A percentile compares a stretch with the other conserved stretches of the same genome.
Evolutionary conservation across 2,888 invertebrate species (phyloP).

Genomic region (Junonia oenone): DNA sequence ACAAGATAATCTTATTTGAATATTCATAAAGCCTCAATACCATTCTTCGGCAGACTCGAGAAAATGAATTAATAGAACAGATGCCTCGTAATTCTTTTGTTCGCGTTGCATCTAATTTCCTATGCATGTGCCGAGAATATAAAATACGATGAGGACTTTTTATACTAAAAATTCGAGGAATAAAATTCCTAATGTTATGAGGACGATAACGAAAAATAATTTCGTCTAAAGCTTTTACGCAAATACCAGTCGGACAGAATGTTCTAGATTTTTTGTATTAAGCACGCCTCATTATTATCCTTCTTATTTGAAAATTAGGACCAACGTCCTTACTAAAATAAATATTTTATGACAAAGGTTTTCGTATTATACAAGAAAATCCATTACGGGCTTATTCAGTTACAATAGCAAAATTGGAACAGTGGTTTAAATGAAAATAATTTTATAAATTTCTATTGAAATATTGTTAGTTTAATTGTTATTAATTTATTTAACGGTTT

Average conservation of each 20-base stretch:
- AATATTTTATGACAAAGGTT: not conserved
- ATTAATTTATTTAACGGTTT: slow-evolving; percentile 1
- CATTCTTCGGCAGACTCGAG: slow-evolving; percentile 33
- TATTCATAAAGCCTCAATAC: slow-evolving; percentile 42
- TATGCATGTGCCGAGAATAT: not conserved
- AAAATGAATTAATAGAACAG: slow-evolving; percentile 2
- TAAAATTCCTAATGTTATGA: not conserved
- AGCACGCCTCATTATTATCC: not conserved
- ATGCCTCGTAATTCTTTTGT: slow-evolving; percentile 2
- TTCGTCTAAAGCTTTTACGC: not conserved
- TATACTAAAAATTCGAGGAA: not conserved
- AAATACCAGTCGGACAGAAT: not conserved
- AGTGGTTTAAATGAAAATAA: not conserved
- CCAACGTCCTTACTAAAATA: not conserved
- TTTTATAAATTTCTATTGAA: not conserved
- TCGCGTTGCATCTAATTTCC: not conserved
- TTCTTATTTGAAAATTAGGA: not conserved
- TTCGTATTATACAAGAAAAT: not conserved
- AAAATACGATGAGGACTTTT: not conserved
- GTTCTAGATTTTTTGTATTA: not conserved
- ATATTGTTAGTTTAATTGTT: not conserved
- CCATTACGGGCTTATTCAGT: not conserved
- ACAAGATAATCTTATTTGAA: slow-evolving; percentile 35
- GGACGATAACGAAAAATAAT: not conserved
- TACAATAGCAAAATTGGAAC: not conserved